Evolutionary conservation across 2,113 vertebrate species (phyloP), one percentile per base, ranked within the genome.

Genomic region (Leiothrix lutea): DNA sequence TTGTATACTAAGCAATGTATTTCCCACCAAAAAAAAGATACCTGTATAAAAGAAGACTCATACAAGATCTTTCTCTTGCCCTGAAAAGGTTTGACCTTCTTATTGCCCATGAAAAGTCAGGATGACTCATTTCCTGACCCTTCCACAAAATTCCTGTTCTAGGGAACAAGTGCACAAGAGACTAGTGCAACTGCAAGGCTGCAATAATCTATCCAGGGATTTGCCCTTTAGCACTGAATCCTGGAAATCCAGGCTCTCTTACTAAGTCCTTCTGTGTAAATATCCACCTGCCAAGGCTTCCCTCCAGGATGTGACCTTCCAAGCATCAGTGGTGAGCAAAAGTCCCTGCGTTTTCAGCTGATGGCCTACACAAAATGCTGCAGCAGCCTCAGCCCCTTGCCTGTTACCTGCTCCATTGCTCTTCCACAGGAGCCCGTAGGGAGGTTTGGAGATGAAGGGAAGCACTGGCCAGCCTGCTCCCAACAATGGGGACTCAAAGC

Each of bases 401-500:
- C 60, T 8, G 0, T 67, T 14, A 33, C 33, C 40, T 42, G 35
- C 40, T 36, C 31, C 58, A 25, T 0, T 1, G 2, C 25, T 60
- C 29, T 47, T 42, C 66, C 29, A 7, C 0, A 42, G 48, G 17
- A 79, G 33, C 33, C 26, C n/a, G 6, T 0, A 45, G 14, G 50
- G 45, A 75, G n/a, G 44, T 25, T 15, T 0, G 0, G n/a, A 77
- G 47, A 14, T 14, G 21, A 35, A 51, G 21, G 22, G 31, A 83
- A 40, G 48, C 5, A 1, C 13, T 9, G 36, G 6, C 26, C 42
- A 64, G 65, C 38, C 64, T 47, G 14, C 11, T 82, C 50, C 70
- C 9, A 80, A 1, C 24, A 50, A 8, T 0, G 0, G 16, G 33
- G 28, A 33, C 40, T 65, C n/a, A 36, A 11, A 91, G 57, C 57